Percentiles rank a stretch among this genome's conserved stretches.
Conservation (phyloP, 2,888 invertebrate species). For the Cataglyphis albicans region DNA sequence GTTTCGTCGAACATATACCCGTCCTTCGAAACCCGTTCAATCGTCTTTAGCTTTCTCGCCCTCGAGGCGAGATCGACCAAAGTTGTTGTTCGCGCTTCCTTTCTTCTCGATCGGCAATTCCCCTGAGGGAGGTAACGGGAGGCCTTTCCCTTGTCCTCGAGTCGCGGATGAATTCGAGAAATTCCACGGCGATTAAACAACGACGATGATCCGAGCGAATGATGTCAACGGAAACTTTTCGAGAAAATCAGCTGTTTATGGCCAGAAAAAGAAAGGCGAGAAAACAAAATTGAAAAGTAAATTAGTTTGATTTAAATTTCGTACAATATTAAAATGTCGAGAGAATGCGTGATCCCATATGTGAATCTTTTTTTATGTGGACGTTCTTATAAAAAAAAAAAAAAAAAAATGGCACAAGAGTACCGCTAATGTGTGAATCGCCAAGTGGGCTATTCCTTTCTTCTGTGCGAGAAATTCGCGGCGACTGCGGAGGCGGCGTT, state of each 20-base stretch:
- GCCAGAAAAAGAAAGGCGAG: not conserved
- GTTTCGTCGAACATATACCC: slow-evolving; percentile 2
- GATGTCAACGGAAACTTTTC: not conserved
- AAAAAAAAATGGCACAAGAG: not conserved
- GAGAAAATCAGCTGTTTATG: not conserved
- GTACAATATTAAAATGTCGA: not conserved
- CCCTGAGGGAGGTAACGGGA: not conserved
- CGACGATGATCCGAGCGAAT: not conserved
- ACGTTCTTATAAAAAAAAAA: not conserved
- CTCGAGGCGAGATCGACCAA: slow-evolving; percentile 38
- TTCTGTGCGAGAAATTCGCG: slow-evolving; percentile 10
- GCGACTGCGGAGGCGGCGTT: not conserved
- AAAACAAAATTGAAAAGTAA: not conserved
- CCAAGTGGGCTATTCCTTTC: slow-evolving; percentile 4
- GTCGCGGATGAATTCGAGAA: not conserved
- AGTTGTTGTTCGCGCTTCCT: slow-evolving; percentile 14
- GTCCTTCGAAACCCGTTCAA: slow-evolving; percentile 27
- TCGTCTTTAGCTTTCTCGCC: slow-evolving; percentile 44
- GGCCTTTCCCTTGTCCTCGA: slow-evolving; percentile 19
- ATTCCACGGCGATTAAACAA: slow-evolving; percentile 20
- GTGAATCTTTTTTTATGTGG: not conserved
- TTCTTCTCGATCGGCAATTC: not conserved
- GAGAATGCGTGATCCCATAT: not conserved
- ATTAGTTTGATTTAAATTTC: not conserved
- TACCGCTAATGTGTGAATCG: not conserved